Evolutionary conservation across 2,113 vertebrate species (phyloP), one percentile per base, ranked within the genome.

Genomic region (Limnothrissa miodon): DNA sequence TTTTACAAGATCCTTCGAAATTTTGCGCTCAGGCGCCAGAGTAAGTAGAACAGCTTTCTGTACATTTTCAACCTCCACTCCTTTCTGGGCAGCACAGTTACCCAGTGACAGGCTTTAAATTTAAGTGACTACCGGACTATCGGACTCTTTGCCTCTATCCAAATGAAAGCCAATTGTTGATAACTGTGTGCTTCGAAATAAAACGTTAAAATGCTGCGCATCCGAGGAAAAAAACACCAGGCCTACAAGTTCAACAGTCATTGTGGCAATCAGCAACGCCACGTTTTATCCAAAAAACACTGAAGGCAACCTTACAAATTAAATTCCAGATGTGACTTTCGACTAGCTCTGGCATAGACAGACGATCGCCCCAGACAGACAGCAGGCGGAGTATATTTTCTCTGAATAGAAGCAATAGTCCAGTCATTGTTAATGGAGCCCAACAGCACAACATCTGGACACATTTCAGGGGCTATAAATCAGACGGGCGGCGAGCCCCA

Each of bases 1-100:
- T 88, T 90, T 91, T 83, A 89, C 92, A 88, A 25, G 78, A 87
- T 86, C 59, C 29, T 90, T 87, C 89, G 88, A 92, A 90, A 93
- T 93, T 88, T 89, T 79, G 84, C 92, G 90, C 79, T 85, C 87
- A 91, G 89, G 91, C 89, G 85, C 29, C 1, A 94, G 79, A 84
- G 25, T 56, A 83, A 45, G 80, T 81, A 84, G 46, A 84, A 86
- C 80, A 87, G 66, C 10, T 74, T 74, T 33, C 62, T 70, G 62
- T 36, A 36, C 62, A 70, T 70, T 70, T 70, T 21, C 36, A n/a
- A 74, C 66, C 13, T 33, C 66, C 15, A 15, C 33, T 74, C 36
- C 66, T 74, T 74, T 74, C 66, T 33, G 66, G 66, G 36, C 66
- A 74, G 33, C 25, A 36, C 59, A 29, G n/a, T 62, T n/a, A n/a